Percentiles rank a stretch among this genome's conserved stretches.
Conservation (phyloP, 2,797 vertebrate species). For the Onychomys torridus region DNA sequence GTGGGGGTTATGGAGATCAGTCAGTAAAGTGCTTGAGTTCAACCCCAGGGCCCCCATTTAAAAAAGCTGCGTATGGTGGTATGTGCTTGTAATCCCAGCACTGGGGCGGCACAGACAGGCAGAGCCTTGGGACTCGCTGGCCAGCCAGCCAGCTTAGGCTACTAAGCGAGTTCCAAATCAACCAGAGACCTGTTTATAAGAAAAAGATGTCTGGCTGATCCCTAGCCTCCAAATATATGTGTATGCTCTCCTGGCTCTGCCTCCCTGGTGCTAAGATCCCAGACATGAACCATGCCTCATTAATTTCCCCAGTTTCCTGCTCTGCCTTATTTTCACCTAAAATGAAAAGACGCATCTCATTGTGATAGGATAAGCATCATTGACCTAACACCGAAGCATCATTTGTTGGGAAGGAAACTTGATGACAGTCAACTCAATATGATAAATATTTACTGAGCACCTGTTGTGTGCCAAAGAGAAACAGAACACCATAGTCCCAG, state of each 20-base stretch:
- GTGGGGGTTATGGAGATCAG: neutral
- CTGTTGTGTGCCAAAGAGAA: slow-evolving; percentile 13
- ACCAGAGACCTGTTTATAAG: neutral
- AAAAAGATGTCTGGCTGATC: neutral
- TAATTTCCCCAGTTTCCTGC: neutral
- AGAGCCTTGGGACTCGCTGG: neutral
- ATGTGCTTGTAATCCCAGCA: neutral
- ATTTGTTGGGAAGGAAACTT: neutral
- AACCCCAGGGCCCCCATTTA: neutral
- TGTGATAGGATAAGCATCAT: neutral
- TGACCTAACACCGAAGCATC: neutral
- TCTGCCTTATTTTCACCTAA: neutral
- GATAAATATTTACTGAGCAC: neutral
- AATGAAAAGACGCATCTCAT: neutral
- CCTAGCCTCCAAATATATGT: neutral
- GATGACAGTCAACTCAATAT: slow-evolving; percentile 9
- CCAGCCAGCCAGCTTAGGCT: neutral
- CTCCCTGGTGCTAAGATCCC: neutral
- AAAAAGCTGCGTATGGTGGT: neutral
- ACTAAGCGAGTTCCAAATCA: neutral
- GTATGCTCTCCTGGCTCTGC: neutral
- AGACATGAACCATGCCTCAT: neutral
- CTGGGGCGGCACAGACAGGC: neutral
- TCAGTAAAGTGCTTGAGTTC: neutral
- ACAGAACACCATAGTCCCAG: neutral